phyloP scores from a whole-genome alignment of 2,797 vertebrate genomes.

The Scomberomorus guttatus region DNA sequence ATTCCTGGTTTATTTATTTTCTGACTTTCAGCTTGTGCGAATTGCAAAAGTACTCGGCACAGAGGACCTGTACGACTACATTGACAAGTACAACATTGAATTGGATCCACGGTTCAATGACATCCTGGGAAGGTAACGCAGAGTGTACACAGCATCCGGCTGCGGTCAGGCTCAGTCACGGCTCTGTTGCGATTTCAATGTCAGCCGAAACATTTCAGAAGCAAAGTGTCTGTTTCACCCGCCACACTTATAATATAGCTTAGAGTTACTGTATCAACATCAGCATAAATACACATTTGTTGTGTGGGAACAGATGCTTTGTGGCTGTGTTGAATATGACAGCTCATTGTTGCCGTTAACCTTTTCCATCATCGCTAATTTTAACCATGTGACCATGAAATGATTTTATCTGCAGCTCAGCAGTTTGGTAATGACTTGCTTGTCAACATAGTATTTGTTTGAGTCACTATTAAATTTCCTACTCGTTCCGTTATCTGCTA shows the following conservation, averaged over 20 bases:
- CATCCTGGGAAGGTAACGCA: slow-evolving; percentile 93
- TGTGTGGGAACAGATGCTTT: not conserved
- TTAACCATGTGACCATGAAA: too few relatives aligned
- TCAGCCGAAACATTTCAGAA: too few relatives aligned
- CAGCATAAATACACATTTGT: not conserved
- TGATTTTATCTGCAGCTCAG: not conserved
- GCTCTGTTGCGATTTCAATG: not conserved
- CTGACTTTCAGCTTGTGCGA: slow-evolving; percentile 91
- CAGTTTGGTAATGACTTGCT: too few relatives aligned
- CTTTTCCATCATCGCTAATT: not conserved
- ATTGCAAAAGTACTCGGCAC: slow-evolving; percentile 99
- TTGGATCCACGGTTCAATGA: slow-evolving; percentile 99
- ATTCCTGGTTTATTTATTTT: not conserved
- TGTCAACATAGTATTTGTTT: too few relatives aligned
- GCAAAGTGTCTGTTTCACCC: too few relatives aligned
- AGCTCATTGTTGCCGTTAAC: not conserved
- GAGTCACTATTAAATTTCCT: too few relatives aligned
- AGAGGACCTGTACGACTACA: slow-evolving; percentile 99
- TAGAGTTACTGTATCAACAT: too few relatives aligned
- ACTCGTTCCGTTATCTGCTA: too few relatives aligned
- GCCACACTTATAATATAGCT: too few relatives aligned
- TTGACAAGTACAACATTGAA: slow-evolving; percentile 99
- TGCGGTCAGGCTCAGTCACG: not conserved
- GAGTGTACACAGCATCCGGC: not conserved
- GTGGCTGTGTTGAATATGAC: not conserved